phyloP scores from a whole-genome alignment of 2,113 vertebrate species.

The Corythaixoides concolor region DNA sequence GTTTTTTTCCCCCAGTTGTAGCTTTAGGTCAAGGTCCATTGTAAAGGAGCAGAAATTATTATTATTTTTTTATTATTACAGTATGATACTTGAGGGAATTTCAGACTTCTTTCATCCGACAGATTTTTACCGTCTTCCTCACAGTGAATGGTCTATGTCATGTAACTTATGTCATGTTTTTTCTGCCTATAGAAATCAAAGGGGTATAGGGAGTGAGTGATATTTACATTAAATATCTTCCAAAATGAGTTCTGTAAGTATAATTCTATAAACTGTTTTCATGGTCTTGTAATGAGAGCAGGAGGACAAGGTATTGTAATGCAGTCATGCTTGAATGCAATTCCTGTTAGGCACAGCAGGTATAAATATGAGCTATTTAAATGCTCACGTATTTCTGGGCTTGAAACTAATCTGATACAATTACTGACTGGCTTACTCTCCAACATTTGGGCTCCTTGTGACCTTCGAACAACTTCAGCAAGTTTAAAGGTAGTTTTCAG shows the following conservation, averaged over 20 bases:
- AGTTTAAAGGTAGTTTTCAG: neutral
- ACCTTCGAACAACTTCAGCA: neutral
- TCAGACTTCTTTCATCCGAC: neutral
- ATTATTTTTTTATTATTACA: neutral
- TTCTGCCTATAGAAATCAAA: neutral
- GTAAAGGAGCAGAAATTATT: neutral
- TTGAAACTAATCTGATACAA: neutral
- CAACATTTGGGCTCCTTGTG: neutral
- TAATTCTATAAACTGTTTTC: neutral
- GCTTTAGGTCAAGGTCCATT: neutral
- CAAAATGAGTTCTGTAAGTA: neutral
- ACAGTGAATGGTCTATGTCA: neutral
- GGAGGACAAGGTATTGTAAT: neutral
- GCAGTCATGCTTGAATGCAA: neutral
- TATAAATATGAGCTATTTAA: slow-evolving; percentile 41
- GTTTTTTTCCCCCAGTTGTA: neutral
- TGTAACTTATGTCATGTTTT: neutral
- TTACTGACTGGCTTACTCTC: neutral
- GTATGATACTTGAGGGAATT: slow-evolving; percentile 9
- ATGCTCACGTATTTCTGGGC: slow-evolving; percentile 31
- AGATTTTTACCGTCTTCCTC: neutral
- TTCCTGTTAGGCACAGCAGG: neutral
- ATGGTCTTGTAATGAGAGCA: neutral
- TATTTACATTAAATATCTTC: neutral
- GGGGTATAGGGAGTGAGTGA: neutral